Percentiles rank a stretch among this genome's conserved stretches.
These are phyloP conservation scores for Coccyzus lansbergi DNA, from an alignment of 2,797 vertebrate species.

Conservation along the genomic window DNA sequence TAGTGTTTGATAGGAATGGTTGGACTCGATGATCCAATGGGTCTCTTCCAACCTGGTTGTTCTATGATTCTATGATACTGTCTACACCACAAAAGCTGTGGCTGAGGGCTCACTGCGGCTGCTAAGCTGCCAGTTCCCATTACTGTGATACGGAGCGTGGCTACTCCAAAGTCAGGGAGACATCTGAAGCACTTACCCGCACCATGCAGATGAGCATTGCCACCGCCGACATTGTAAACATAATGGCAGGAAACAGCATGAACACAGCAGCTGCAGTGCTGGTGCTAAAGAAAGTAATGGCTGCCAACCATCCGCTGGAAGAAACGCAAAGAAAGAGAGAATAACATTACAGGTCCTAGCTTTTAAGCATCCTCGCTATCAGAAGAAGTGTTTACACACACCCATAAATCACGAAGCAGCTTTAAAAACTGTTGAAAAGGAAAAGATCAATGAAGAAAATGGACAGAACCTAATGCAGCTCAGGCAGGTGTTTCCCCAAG, in stretches of 20 bases:
- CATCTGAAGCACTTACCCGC: conserved; percentile 62
- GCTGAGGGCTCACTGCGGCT: background rate
- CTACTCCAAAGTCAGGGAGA: background rate
- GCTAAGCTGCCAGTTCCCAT: background rate
- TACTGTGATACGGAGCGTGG: background rate
- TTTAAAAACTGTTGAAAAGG: background rate
- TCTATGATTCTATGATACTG: too few relatives aligned
- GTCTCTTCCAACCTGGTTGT: too few relatives aligned
- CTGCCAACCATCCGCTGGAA: conserved; percentile 78
- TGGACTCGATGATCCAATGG: too few relatives aligned
- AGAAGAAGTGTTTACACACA: background rate
- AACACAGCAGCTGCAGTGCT: conserved; percentile 78
- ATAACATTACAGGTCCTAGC: background rate
- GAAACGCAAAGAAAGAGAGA: background rate
- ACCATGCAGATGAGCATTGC: conserved; percentile 82
- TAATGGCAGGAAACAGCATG: conserved; percentile 90
- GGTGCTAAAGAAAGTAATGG: conserved; percentile 66
- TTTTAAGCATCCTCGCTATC: background rate
- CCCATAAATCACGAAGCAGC: background rate
- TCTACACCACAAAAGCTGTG: background rate
- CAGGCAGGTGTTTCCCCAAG: background rate
- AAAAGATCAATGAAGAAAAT: background rate
- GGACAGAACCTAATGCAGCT: background rate
- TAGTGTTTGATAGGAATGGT: too few relatives aligned
- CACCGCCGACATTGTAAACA: conserved; percentile 85